Conservation (phyloP, 2,888 invertebrate genomes). For the Eilema sororculum region DNA sequence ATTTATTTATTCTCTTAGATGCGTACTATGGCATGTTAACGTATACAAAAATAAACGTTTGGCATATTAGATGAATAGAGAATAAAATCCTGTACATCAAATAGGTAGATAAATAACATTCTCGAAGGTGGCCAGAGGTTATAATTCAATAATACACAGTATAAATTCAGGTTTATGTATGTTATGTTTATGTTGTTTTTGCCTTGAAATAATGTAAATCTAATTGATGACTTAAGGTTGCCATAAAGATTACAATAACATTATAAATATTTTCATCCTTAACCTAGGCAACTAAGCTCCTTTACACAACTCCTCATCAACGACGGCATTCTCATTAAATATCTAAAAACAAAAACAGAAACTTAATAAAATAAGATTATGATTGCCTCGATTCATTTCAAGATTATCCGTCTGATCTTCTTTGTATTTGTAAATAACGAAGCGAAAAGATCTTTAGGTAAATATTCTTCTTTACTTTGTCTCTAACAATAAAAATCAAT, state of each 20-base stretch:
- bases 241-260: too few relatives aligned
- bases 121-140: background rate
- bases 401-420: slow-evolving; percentile 24
- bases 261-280: background rate
- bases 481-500: slow-evolving; percentile 58
- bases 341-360: slow-evolving; percentile 6
- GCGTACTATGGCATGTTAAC: background rate
- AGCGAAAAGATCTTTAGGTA: slow-evolving; percentile 22
- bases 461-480: slow-evolving; percentile 32
- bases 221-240: too few relatives aligned
- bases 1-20: background rate
- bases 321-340: slow-evolving; percentile 2
- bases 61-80: background rate
- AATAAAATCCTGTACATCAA: too few relatives aligned
- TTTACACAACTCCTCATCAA: slow-evolving; percentile 8
- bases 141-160: background rate
- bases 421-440: slow-evolving; percentile 23
- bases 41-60: background rate
- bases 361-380: slow-evolving; percentile 9
- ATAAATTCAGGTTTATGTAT: background rate
- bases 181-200: background rate
- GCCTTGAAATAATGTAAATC: too few relatives aligned
- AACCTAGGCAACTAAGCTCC: background rate
- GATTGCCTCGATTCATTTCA: slow-evolving; percentile 14
- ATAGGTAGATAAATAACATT: background rate